phyloP scores from a whole-genome alignment of 2,888 invertebrate genomes.

The Abrostola triplasia region DNA sequence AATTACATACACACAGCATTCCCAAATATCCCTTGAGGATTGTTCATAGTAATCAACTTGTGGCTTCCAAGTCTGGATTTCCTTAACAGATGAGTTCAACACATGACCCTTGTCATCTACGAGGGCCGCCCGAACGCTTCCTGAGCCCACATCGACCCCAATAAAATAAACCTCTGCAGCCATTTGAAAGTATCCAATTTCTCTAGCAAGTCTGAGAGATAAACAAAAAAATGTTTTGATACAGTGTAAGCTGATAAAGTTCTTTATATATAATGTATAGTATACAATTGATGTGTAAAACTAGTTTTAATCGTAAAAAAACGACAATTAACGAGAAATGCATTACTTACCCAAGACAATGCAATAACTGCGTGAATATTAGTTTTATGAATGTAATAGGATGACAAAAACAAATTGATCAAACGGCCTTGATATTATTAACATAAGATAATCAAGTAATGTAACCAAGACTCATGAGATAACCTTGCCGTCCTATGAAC shows the following conservation, averaged over 20 bases:
- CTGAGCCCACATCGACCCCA: slow-evolving; percentile 98
- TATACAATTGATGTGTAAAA: no score
- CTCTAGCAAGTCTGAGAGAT: neutral
- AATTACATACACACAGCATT: slow-evolving; percentile 91
- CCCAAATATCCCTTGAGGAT: slow-evolving; percentile 96
- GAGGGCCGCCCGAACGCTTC: slow-evolving; percentile 95
- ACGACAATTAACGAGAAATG: neutral
- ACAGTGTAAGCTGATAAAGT: no score
- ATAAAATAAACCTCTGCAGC: slow-evolving; percentile 88
- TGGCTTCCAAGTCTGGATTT: slow-evolving; percentile 93
- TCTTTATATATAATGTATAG: no score
- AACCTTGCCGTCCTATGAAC: slow-evolving; percentile 52
- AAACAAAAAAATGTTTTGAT: neutral
- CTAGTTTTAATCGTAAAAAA: no score
- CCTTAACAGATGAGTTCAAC: slow-evolving; percentile 88
- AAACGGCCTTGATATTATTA: slow-evolving; percentile 43
- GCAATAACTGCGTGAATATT: slow-evolving; percentile 21
- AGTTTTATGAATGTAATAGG: slow-evolving; percentile 2
- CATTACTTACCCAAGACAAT: slow-evolving; percentile 13
- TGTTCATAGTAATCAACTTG: slow-evolving; percentile 95
- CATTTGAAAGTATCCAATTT: slow-evolving; percentile 52
- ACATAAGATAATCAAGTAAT: slow-evolving; percentile 33
- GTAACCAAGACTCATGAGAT: slow-evolving; percentile 34
- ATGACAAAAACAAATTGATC: slow-evolving; percentile 26
- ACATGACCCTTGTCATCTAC: slow-evolving; percentile 92